phyloP scores from a whole-genome alignment of 2,113 vertebrate species.

The Pygoscelis antarcticus region DNA sequence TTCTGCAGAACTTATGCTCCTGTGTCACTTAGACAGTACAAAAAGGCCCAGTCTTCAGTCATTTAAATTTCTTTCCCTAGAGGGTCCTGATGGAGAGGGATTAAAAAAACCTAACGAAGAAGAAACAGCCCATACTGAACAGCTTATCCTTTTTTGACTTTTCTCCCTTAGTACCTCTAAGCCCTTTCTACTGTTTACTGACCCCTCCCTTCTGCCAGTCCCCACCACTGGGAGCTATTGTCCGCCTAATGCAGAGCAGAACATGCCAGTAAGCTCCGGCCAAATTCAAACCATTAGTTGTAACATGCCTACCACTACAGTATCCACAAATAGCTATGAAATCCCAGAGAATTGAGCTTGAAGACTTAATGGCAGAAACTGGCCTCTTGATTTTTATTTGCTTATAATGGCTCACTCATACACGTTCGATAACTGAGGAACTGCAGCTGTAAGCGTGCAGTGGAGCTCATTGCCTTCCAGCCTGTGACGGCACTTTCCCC shows the following conservation, averaged over 20 bases:
- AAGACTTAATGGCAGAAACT: background rate
- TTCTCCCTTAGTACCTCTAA: background rate
- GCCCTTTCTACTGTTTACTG: background rate
- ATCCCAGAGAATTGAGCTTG: background rate
- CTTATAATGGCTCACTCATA: background rate
- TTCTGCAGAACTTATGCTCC: background rate
- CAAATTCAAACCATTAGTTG: conserved; percentile 10
- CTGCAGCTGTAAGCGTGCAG: background rate
- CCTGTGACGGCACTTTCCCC: fast-evolving
- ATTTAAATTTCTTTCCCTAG: background rate
- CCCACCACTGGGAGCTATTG: background rate
- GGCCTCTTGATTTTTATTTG: conserved; percentile 2
- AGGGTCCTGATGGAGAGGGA: background rate
- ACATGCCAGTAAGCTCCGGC: background rate
- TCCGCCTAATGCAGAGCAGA: conserved; percentile 19
- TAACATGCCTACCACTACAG: background rate
- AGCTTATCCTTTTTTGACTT: background rate
- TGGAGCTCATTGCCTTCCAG: background rate
- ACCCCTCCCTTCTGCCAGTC: background rate
- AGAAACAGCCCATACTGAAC: background rate
- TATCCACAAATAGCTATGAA: background rate
- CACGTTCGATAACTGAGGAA: background rate
- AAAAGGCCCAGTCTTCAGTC: background rate
- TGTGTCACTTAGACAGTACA: background rate
- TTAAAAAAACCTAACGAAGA: background rate